Base-by-base conservation (phyloP, 2,888 invertebrate species). In the Zele albiditarsus region DNA sequence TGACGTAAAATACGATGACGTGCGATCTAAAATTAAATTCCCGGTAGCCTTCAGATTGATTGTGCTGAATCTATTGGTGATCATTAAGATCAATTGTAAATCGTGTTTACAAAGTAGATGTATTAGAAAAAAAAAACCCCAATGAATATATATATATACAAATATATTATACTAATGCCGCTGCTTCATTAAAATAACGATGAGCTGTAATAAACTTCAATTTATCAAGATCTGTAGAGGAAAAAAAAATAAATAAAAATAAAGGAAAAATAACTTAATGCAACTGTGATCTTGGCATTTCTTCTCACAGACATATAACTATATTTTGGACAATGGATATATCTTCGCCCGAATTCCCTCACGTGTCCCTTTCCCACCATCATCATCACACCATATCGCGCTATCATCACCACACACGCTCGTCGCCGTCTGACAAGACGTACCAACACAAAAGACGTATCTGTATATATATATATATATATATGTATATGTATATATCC, bases 341-440 rank as follows among this genome's bases (percentile, higher is more conserved):
- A 38, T 28, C 31, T 23, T 25, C 58, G 79, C 80, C 38, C 80
- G 80, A 80, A 85, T 85, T 84, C 83, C 84, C 78, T 82, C 85
- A 85, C 83, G 83, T 82, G 78, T 79, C 78, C 77, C 78, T 79
- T 84, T 83, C 85, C 82, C 83, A 81, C 78, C 81, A 78, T 75
- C 79, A 79, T 76, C 72, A 28, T 33, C 49, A 25, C 62, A 10
- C 58, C 38, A 27, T 60, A 57, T 63, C 42, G 31, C 58, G 70
- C 42, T 46, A 46, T 46, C 46, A 46, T n/a, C 46, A 46, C n/a
- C 46, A 14, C n/a, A 46, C 46, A 46, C 46, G n/a, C n/a, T n/a
- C 46, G n/a, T 46, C 46, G 46, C n/a, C 6, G 46, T 46, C 46
- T 46, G 46, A 46, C 46, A n/a, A 46, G 46, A 46, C 46, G 46